Conservation (phyloP, 2,113 vertebrate species). For the Hiodon alosoides region DNA sequence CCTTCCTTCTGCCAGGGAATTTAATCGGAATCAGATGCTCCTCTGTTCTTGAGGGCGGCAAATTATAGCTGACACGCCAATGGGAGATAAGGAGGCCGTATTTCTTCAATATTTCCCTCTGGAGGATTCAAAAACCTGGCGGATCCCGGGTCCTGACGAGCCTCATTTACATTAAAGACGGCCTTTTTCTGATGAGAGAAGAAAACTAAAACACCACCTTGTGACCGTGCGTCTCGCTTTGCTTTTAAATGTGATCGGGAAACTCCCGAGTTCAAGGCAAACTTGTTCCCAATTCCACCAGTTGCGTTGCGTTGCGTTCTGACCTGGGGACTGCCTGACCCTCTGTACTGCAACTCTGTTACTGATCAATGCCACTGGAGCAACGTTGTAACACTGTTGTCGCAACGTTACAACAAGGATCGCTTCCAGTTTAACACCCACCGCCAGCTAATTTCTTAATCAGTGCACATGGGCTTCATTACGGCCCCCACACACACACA, state of each 20-base stretch:
- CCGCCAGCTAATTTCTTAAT: conserved; percentile 67
- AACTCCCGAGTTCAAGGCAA: too few relatives aligned
- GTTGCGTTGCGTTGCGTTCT: too few relatives aligned
- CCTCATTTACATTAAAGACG: not conserved
- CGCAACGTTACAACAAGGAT: conserved; percentile 48
- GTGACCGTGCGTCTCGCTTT: too few relatives aligned
- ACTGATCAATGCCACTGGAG: not conserved
- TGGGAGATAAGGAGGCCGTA: not conserved
- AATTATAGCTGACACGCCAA: conserved; percentile 40
- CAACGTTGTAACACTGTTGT: conserved; percentile 41
- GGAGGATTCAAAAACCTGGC: conserved; percentile 25
- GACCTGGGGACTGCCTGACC: too few relatives aligned
- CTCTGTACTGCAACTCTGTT: not conserved
- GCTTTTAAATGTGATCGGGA: too few relatives aligned
- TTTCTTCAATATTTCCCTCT: conserved; percentile 14
- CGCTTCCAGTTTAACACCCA: conserved; percentile 51
- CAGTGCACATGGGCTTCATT: conserved; percentile 68
- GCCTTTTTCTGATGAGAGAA: too few relatives aligned
- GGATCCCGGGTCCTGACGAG: not conserved
- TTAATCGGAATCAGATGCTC: conserved; percentile 52
- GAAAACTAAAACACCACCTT: too few relatives aligned
- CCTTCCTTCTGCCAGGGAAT: conserved; percentile 51
- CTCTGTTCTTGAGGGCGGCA: conserved; percentile 42
- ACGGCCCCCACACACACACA: conserved; percentile 47
- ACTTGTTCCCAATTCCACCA: too few relatives aligned